These are phyloP conservation scores for Lepisosteus osseus DNA, from an alignment of 2,113 vertebrate genomes.

Conservation along the genomic window DNA sequence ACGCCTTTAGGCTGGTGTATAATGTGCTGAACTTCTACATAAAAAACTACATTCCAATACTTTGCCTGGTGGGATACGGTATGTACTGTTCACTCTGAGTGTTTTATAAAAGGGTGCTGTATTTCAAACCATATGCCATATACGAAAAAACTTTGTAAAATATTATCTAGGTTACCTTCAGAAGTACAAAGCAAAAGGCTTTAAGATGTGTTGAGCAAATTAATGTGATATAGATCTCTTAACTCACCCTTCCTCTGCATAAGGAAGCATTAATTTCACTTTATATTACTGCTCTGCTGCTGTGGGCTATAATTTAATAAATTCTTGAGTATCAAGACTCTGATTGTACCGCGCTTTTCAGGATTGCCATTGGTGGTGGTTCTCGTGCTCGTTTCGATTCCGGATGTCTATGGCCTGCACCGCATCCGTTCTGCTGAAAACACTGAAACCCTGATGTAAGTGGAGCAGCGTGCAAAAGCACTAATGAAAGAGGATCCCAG, in stretches of 20 bases:
- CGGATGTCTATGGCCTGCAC: not conserved
- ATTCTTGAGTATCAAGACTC: no score
- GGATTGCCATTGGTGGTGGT: not conserved
- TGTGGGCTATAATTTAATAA: no score
- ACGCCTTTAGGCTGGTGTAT: constrained; percentile 65
- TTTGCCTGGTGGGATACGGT: constrained; percentile 58
- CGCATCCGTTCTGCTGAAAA: not conserved
- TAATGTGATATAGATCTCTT: no score
- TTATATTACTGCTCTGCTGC: no score
- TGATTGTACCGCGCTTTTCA: not conserved
- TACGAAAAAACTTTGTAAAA: no score
- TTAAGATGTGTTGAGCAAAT: no score
- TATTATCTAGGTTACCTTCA: no score
- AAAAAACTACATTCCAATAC: constrained; percentile 42
- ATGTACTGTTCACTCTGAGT: constrained; percentile 25
- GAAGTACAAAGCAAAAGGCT: no score
- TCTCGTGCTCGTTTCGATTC: not conserved
- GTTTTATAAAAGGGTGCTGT: not conserved
- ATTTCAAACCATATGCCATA: no score
- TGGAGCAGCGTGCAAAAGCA: not conserved
- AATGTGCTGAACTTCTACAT: constrained; percentile 50
- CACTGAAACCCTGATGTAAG: not conserved
- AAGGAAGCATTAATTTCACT: no score
- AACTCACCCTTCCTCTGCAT: no score
- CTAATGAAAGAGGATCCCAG: no score